phyloP scores from a whole-genome alignment of 2,113 vertebrate species.

The Melozone crissalis region DNA sequence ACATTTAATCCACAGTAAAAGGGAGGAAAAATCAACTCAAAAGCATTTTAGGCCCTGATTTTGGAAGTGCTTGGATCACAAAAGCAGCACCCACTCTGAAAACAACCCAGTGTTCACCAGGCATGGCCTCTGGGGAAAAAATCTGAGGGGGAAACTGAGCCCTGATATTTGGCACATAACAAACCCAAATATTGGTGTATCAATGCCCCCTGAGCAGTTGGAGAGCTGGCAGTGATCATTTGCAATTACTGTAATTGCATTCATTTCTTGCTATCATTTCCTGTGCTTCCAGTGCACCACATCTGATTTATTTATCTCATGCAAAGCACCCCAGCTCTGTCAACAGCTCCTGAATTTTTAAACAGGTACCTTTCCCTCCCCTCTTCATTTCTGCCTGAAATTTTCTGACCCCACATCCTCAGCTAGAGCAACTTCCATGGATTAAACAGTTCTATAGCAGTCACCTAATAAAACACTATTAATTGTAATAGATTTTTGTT shows the following conservation, averaged over 20 bases:
- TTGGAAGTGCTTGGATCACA: not conserved
- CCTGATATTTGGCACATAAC: not conserved
- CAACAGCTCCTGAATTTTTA: slow-evolving; percentile 58
- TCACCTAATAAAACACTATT: slow-evolving; percentile 76
- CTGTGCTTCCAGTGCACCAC: not conserved
- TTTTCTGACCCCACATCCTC: slow-evolving; percentile 58
- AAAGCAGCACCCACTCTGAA: not conserved
- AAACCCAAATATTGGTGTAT: not conserved
- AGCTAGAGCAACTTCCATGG: slow-evolving; percentile 40
- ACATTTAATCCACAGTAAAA: not conserved
- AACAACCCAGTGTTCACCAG: not conserved
- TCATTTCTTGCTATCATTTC: not conserved
- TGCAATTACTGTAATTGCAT: not conserved
- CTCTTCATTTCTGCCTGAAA: slow-evolving; percentile 37
- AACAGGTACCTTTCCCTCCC: not conserved
- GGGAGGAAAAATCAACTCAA: rapidly evolving
- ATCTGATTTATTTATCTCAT: slow-evolving; percentile 46
- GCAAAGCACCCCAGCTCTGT: slow-evolving; percentile 46
- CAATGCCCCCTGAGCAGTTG: not conserved
- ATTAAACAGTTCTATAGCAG: slow-evolving; percentile 67
- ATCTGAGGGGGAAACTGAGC: not conserved
- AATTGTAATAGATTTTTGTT: slow-evolving; percentile 80
- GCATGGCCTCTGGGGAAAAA: not conserved
- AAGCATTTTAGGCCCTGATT: not conserved
- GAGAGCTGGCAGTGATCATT: not conserved